phyloP scores from a whole-genome alignment of 1,140 invertebrate genomes.

The Drosophila ironensis region DNA sequence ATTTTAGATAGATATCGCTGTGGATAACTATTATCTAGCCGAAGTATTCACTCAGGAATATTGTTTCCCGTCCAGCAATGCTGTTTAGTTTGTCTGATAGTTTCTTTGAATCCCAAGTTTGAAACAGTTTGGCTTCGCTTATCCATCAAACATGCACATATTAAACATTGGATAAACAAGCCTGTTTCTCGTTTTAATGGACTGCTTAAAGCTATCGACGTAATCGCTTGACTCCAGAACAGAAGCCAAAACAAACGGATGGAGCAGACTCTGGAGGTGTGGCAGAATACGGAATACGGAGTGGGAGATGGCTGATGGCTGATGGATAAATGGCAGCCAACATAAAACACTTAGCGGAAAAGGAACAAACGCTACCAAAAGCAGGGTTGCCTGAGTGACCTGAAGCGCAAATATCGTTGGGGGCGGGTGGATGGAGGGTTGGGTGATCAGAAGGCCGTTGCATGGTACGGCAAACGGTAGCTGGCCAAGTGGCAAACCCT shows the following conservation, averaged over 20 bases:
- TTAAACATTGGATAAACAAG: conserved; percentile 16
- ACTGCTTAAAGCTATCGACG: conserved; percentile 25
- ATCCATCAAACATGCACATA: no score
- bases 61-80: no score
- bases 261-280: background rate
- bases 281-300: conserved; percentile 4
- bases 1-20: no score
- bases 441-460: background rate
- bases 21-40: no score
- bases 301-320: no score
- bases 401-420: conserved; percentile 35
- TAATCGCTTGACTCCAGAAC: conserved; percentile 49
- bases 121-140: no score
- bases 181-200: conserved; percentile 2
- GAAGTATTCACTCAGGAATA: no score
- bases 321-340: conserved; percentile 34
- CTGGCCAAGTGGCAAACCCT: conserved; percentile 70
- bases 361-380: conserved; percentile 21
- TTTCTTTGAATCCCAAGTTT: no score
- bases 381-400: conserved; percentile 69
- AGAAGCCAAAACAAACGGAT: conserved; percentile 12
- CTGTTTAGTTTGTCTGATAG: no score
- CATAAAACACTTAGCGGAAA: conserved; percentile 66
- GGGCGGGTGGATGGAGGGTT: background rate
- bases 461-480: conserved; percentile 17